Evolutionary conservation across 2,113 vertebrate genomes (phyloP).

Genomic region (Pungitius pungitius): DNA sequence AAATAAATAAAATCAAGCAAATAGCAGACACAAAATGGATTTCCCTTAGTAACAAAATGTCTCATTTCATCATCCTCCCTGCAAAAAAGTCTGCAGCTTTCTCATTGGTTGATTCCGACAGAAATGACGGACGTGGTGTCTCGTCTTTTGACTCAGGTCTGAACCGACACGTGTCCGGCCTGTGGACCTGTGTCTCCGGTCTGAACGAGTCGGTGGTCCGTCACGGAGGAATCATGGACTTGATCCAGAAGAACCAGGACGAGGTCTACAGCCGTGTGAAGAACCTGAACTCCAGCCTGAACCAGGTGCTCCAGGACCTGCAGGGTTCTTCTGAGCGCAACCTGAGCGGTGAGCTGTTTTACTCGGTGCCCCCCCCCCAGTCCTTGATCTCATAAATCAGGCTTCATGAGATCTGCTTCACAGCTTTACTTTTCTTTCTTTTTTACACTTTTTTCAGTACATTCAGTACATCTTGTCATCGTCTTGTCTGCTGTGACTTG

Average conservation of each 20-base stretch:
- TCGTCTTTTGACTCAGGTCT: conserved; percentile 74
- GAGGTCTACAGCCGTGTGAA: conserved; percentile 80
- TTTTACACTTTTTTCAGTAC: too few relatives aligned
- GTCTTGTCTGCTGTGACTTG: not conserved
- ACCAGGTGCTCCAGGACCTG: conserved; percentile 77
- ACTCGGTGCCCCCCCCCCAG: not conserved
- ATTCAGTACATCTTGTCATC: too few relatives aligned
- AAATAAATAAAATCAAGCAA: too few relatives aligned
- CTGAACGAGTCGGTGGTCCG: conserved; percentile 83
- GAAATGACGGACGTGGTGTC: not conserved
- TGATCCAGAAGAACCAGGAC: conserved; percentile 81
- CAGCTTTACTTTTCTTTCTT: not conserved
- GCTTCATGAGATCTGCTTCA: not conserved
- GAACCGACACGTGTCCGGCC: conserved; percentile 85
- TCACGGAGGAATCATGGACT: conserved; percentile 82
- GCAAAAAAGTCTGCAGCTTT: not conserved
- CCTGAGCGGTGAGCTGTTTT: conserved; percentile 67
- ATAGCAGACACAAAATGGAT: too few relatives aligned
- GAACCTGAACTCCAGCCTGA: conserved; percentile 86
- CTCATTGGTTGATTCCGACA: not conserved
- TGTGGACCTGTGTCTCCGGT: conserved; percentile 87
- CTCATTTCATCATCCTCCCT: too few relatives aligned
- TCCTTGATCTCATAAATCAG: too few relatives aligned
- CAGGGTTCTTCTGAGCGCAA: conserved; percentile 72
- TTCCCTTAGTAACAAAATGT: too few relatives aligned